phyloP scores from a whole-genome alignment of 1,140 invertebrate genomes.

The Limonius californicus region DNA sequence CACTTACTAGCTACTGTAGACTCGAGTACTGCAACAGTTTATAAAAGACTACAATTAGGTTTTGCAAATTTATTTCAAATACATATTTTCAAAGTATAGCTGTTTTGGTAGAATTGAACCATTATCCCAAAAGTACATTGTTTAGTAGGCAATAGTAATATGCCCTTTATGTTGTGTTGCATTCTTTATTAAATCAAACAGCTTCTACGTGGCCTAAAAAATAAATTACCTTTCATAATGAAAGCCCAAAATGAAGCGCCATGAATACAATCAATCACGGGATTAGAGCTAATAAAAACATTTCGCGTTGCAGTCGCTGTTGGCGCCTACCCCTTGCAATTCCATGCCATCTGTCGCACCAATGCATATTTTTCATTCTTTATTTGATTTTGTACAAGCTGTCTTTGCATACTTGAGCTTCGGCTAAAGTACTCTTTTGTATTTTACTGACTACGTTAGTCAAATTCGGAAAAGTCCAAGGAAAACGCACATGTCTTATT shows the following conservation, averaged over 20 bases:
- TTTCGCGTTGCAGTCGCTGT: slow-evolving; percentile 43
- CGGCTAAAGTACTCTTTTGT: background rate
- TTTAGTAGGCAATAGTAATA: too few species aligned
- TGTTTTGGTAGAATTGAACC: too few species aligned
- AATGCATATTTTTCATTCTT: slow-evolving; percentile 39
- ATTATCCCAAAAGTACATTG: too few species aligned
- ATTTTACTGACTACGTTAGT: slow-evolving; percentile 1
- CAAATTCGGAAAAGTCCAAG: background rate
- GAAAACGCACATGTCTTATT: slow-evolving; percentile 14
- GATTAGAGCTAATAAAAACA: slow-evolving; percentile 48
- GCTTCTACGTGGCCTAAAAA: slow-evolving; percentile 19
- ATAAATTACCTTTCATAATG: slow-evolving; percentile 40
- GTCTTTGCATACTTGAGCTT: slow-evolving; percentile 9
- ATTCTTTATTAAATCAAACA: background rate
- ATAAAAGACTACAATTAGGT: too few species aligned
- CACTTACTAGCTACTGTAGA: too few species aligned
- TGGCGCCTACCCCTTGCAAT: slow-evolving; percentile 37
- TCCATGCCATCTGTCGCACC: slow-evolving; percentile 41
- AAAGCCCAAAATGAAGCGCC: slow-evolving; percentile 32
- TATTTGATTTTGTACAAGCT: slow-evolving; percentile 28
- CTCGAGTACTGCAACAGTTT: too few species aligned
- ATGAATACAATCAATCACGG: slow-evolving; percentile 45
- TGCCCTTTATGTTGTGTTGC: too few species aligned
- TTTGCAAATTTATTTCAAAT: too few species aligned
- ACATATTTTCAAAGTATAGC: too few species aligned